Conservation (phyloP, 2,888 invertebrate genomes). For the Hipparchia sbordonii region DNA sequence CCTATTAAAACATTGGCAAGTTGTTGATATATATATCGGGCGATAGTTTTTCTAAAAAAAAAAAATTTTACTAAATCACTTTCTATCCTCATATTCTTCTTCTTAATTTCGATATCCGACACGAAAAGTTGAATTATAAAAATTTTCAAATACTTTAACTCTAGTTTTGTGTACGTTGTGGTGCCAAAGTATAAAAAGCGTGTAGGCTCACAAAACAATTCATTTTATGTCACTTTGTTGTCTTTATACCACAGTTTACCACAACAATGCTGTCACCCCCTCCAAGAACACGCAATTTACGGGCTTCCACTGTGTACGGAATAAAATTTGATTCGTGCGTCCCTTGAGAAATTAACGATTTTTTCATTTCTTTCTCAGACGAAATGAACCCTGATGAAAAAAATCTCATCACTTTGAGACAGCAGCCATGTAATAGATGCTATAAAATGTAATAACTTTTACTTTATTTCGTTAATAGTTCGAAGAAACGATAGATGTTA, state of each 20-base stretch:
- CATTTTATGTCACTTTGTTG: background rate
- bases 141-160: too few relatives aligned
- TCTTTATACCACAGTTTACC: constrained; percentile 4
- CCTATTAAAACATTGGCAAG: too few relatives aligned
- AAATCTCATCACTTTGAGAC: constrained; percentile 10
- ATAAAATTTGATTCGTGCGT: constrained; percentile 20
- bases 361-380: constrained; percentile 17
- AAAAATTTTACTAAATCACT: too few relatives aligned
- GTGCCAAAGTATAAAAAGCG: too few relatives aligned
- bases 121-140: too few relatives aligned
- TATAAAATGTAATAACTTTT: background rate
- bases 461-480: background rate
- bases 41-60: too few relatives aligned
- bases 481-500: too few relatives aligned
- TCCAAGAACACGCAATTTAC: constrained; percentile 13
- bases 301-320: constrained; percentile 4
- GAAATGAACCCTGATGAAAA: constrained; percentile 13
- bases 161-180: too few relatives aligned
- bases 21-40: too few relatives aligned
- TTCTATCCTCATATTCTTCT: too few relatives aligned
- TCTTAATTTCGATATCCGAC: too few relatives aligned
- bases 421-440: background rate
- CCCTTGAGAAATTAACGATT: constrained; percentile 17
- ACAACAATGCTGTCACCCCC: constrained; percentile 11
- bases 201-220: background rate